These are phyloP conservation scores for Rhorus exstirpatorius DNA, from an alignment of 2,888 invertebrate genomes.

Conservation along the genomic window DNA sequence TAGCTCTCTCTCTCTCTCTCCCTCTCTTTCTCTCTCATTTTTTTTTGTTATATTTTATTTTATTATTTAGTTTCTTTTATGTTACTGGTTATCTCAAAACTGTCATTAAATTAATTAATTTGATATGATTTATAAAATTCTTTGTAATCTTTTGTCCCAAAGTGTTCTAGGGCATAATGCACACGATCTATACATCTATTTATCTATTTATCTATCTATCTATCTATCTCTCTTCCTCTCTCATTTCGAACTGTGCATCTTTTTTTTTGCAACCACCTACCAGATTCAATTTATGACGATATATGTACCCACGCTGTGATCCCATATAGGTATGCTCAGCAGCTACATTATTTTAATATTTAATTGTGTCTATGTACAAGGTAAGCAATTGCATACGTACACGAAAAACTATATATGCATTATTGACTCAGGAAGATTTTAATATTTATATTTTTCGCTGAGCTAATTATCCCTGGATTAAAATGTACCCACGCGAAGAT, in stretches of 20 bases:
- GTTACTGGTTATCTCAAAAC: too few relatives aligned
- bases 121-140: too few relatives aligned
- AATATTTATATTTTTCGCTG: background rate
- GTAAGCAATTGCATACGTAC: background rate
- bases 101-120: too few relatives aligned
- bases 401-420: background rate
- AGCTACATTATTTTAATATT: background rate
- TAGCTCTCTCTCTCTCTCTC: background rate
- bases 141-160: too few relatives aligned
- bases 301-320: slow-evolving; percentile 48
- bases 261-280: slow-evolving; percentile 22
- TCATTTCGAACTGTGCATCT: slow-evolving; percentile 21
- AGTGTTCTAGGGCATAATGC: too few relatives aligned
- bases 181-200: too few relatives aligned
- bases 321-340: slow-evolving; percentile 8
- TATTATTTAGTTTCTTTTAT: too few relatives aligned
- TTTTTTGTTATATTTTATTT: too few relatives aligned
- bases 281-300: slow-evolving; percentile 31
- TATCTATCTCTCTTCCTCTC: too few relatives aligned
- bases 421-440: background rate
- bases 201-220: too few relatives aligned
- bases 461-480: background rate
- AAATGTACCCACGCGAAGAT: too few relatives aligned
- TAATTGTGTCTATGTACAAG: background rate
- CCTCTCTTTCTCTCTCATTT: slow-evolving; percentile 1